These are phyloP conservation scores for Tragelaphus oryx DNA, from an alignment of 2,797 vertebrate species.

Conservation along the genomic window DNA sequence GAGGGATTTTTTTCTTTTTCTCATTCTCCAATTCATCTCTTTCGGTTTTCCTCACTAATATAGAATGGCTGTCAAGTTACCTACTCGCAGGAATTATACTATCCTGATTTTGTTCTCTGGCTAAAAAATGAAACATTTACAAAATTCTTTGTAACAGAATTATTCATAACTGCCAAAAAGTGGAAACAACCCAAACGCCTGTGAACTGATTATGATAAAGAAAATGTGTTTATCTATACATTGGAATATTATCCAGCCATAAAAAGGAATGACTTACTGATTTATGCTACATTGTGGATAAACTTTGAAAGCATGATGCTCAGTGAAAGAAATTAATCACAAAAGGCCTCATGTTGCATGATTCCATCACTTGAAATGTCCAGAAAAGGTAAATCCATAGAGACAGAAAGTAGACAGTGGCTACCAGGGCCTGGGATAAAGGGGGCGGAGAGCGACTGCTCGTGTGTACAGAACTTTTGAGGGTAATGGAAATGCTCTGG, in stretches of 20 bases:
- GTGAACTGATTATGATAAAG: not conserved
- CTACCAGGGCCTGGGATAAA: not conserved
- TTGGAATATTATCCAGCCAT: not conserved
- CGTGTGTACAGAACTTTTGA: not conserved
- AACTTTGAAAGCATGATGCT: not conserved
- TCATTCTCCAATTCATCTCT: not conserved
- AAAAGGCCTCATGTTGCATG: not conserved
- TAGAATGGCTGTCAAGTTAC: not conserved
- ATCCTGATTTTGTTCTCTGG: not conserved
- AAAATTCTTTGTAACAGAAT: not conserved
- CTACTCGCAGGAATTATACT: not conserved
- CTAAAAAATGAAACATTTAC: constrained; percentile 7
- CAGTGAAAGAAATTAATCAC: not conserved
- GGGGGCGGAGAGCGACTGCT: not conserved
- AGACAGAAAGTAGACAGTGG: not conserved
- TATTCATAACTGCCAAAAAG: not conserved
- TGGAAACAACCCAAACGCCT: not conserved
- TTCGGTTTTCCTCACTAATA: not conserved
- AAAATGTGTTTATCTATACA: not conserved
- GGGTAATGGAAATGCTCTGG: not conserved
- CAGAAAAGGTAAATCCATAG: not conserved
- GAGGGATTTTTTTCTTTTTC: not conserved
- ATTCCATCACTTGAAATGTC: not conserved
- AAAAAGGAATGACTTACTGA: not conserved
- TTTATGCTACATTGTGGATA: not conserved